Conservation (phyloP, 2,888 invertebrate genomes). For the Cerastis rubricosa region DNA sequence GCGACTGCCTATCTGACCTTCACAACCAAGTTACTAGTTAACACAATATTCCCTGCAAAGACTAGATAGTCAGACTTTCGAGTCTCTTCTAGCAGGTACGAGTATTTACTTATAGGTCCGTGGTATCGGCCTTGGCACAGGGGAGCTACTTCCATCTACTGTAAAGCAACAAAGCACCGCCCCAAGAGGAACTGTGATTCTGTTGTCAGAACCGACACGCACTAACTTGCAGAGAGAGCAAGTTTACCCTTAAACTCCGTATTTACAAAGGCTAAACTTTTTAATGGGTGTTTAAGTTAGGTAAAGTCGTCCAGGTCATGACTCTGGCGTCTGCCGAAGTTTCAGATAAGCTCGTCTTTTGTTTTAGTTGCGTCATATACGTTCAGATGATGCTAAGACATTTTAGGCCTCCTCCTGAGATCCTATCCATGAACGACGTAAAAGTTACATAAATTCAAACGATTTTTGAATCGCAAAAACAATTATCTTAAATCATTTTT, state of each 20-base stretch:
- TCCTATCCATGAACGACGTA: background rate
- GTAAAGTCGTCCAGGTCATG: slow-evolving; percentile 53
- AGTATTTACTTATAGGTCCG: background rate
- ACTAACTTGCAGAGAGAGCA: slow-evolving; percentile 47
- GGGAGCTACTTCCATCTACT: slow-evolving; percentile 30
- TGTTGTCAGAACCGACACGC: slow-evolving; percentile 48
- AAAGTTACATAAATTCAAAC: background rate
- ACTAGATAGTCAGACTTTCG: no score
- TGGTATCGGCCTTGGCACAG: background rate
- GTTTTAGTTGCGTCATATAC: slow-evolving; percentile 40
- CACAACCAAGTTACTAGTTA: no score
- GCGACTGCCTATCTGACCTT: no score
- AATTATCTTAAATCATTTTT: background rate
- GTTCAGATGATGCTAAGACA: slow-evolving; percentile 20
- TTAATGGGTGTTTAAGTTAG: slow-evolving; percentile 66
- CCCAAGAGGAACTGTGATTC: slow-evolving; percentile 50
- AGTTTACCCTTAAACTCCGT: slow-evolving; percentile 65
- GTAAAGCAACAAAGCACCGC: slow-evolving; percentile 40
- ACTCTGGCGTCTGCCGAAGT: slow-evolving; percentile 42
- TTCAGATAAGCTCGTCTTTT: slow-evolving; percentile 45
- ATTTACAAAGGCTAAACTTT: slow-evolving; percentile 71
- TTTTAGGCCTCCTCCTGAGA: background rate
- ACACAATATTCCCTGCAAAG: no score
- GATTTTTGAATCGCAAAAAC: background rate
- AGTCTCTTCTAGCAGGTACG: background rate